A percentile compares a stretch with the other conserved stretches of the same genome.
Evolutionary conservation across 53 echinoderm and acorn worm species (phyloP).

Genomic region (Arbacia lixula): DNA sequence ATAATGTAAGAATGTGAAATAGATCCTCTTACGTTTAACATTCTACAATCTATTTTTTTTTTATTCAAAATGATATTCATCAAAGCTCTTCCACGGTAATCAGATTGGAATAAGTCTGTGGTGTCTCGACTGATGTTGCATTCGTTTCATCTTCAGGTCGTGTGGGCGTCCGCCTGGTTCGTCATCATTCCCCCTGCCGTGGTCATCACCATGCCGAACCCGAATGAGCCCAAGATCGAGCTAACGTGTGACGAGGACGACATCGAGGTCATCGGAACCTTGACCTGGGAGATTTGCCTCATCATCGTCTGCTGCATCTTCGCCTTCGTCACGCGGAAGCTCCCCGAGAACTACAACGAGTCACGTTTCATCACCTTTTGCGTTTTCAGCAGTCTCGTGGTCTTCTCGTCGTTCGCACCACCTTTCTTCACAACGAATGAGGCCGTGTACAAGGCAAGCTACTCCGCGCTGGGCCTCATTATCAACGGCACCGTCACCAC

Average conservation of each 20-base stretch:
- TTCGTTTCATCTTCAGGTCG: too few relatives aligned
- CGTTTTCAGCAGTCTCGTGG: conserved; percentile 86
- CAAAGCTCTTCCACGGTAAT: too few relatives aligned
- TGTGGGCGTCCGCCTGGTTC: conserved; percentile 75
- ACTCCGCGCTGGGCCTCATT: conserved; percentile 78
- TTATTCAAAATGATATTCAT: too few relatives aligned
- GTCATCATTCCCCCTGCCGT: conserved; percentile 74
- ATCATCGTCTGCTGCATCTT: conserved; percentile 88
- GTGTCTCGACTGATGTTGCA: too few relatives aligned
- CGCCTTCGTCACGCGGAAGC: conserved; percentile 89
- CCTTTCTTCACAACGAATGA: conserved; percentile 86
- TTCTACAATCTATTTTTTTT: too few relatives aligned
- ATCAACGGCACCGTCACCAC: conserved; percentile 87
- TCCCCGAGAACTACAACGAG: conserved; percentile 99
- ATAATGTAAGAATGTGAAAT: too few relatives aligned
- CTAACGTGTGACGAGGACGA: conserved; percentile 64
- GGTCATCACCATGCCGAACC: conserved; percentile 62
- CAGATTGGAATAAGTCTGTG: too few relatives aligned
- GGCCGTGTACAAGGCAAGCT: conserved; percentile 72
- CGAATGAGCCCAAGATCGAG: conserved; percentile 63
- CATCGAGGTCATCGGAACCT: conserved; percentile 70
- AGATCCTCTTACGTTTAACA: too few relatives aligned
- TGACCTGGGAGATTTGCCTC: conserved; percentile 82
- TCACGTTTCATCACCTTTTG: conserved; percentile 94
- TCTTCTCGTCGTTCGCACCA: conserved; percentile 81